A percentile compares a stretch with the other conserved stretches of the same genome.
These are phyloP conservation scores for Protonemura montana DNA, from an alignment of 2,888 invertebrate species.

Conservation along the genomic window DNA sequence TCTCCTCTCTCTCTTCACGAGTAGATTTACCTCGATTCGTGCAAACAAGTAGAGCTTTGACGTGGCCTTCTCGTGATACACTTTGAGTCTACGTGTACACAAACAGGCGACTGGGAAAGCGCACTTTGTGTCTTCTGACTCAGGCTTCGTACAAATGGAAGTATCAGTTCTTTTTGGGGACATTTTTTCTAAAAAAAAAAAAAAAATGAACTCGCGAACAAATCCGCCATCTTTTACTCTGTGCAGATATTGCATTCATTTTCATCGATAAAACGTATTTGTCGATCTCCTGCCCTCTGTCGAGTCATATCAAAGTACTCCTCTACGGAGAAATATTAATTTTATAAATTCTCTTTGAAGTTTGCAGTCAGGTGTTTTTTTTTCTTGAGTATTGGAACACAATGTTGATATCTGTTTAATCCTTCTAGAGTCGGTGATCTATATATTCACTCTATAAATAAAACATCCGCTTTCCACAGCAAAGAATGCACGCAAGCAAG, in stretches of 20 bases:
- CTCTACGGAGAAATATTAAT: background rate
- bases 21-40: conserved; percentile 24
- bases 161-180: background rate
- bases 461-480: background rate
- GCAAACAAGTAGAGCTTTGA: background rate
- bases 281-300: background rate
- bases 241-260: background rate
- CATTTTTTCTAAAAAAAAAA: background rate
- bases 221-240: background rate
- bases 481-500: background rate
- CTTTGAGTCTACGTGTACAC: background rate
- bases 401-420: background rate
- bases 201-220: no score
- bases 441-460: background rate
- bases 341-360: background rate
- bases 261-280: background rate
- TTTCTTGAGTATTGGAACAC: background rate
- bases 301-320: background rate
- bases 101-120: background rate
- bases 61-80: background rate
- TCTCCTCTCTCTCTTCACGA: background rate
- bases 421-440: background rate
- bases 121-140: background rate
- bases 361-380: background rate
- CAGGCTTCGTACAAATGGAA: background rate